Evolutionary conservation across 2,888 invertebrate genomes (phyloP).

Genomic region (Pristionchus entomophagus): DNA sequence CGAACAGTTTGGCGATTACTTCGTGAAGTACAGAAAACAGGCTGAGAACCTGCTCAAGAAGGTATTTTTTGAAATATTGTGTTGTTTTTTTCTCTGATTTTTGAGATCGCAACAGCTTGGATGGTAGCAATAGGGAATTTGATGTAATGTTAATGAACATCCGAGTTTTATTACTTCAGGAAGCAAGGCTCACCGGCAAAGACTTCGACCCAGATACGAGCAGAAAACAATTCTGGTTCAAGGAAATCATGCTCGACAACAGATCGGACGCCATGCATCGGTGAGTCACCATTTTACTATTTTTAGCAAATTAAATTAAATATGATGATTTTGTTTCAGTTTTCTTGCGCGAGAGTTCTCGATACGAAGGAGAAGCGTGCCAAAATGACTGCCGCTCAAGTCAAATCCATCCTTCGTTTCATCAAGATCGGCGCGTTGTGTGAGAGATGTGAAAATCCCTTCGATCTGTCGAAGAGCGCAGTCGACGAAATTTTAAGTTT

Average conservation of each 20-base stretch:
- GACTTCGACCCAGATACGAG: neutral
- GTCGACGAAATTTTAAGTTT: no score
- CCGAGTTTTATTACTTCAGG: neutral
- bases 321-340: neutral
- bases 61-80: neutral
- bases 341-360: neutral
- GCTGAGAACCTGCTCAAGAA: neutral
- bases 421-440: neutral
- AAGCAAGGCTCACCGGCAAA: neutral
- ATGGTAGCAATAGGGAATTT: no score
- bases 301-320: no score
- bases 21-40: neutral
- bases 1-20: neutral
- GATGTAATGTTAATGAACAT: no score
- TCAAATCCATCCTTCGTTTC: neutral
- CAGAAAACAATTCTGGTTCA: neutral
- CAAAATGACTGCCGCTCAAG: neutral
- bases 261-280: neutral
- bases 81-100: neutral
- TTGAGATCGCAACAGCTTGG: no score
- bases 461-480: no score
- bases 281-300: neutral
- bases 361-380: neutral
- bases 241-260: neutral
- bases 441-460: no score